Conservation (phyloP, 2,797 vertebrate genomes). For the Acipenser ruthenus region DNA sequence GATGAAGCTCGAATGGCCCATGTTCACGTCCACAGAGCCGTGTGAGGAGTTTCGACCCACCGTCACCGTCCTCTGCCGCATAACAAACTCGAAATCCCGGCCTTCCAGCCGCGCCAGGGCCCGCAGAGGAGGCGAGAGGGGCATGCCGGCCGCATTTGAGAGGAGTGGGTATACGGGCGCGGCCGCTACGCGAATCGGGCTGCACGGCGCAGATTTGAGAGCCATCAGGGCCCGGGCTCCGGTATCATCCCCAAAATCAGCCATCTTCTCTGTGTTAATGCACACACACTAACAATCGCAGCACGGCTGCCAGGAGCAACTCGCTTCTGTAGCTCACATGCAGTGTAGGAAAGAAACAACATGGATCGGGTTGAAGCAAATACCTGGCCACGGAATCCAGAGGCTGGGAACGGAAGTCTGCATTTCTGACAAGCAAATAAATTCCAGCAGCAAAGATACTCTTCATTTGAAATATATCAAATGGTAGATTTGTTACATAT, state of each 20-base stretch:
- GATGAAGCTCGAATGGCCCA: slow-evolving; percentile 95
- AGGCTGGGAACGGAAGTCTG: slow-evolving; percentile 22
- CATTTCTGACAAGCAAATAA: neutral
- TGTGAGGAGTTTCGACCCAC: slow-evolving; percentile 95
- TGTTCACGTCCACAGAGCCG: slow-evolving; percentile 92
- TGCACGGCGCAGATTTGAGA: slow-evolving; percentile 82
- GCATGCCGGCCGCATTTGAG: slow-evolving; percentile 33
- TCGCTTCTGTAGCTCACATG: slow-evolving; percentile 45
- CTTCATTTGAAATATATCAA: no score
- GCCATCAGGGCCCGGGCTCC: slow-evolving; percentile 81
- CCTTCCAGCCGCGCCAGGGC: slow-evolving; percentile 86
- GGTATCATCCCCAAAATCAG: slow-evolving; percentile 85
- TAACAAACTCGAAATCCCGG: slow-evolving; percentile 94
- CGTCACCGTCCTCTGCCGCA: slow-evolving; percentile 87
- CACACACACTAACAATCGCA: slow-evolving; percentile 40
- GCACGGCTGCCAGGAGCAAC: slow-evolving; percentile 33
- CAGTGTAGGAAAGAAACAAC: slow-evolving; percentile 48
- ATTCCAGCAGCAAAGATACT: no score
- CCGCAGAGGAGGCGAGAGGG: slow-evolving; percentile 30
- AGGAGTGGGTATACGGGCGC: slow-evolving; percentile 52
- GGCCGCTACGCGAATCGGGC: slow-evolving; percentile 63
- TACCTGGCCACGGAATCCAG: slow-evolving; percentile 32
- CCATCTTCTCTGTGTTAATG: slow-evolving; percentile 54
- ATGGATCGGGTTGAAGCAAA: slow-evolving; percentile 49
- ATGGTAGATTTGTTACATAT: no score